A percentile compares a stretch with the other conserved stretches of the same genome.
phyloP scores from a whole-genome alignment of 2,888 invertebrate species.

The Microplitis manilae region DNA sequence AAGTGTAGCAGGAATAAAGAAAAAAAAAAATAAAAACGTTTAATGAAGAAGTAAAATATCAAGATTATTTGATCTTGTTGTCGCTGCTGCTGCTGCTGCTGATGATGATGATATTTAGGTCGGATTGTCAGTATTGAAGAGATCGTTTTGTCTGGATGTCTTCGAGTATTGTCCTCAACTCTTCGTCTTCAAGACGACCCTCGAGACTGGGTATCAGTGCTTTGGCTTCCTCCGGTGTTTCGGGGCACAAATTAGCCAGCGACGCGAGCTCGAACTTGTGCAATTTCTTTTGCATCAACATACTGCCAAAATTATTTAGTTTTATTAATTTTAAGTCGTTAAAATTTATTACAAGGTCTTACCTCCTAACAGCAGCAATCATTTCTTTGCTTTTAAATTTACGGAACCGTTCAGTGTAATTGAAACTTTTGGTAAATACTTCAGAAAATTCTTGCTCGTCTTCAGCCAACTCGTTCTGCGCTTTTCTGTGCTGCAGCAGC shows the following conservation, averaged over 20 bases:
- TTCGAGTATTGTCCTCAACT: constrained; percentile 94
- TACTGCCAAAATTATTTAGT: constrained; percentile 74
- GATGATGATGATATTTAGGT: background rate
- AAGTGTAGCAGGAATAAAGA: constrained; percentile 8
- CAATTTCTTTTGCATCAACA: constrained; percentile 92
- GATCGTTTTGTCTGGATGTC: constrained; percentile 99
- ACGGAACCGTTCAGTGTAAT: constrained; percentile 95
- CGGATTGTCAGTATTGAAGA: constrained; percentile 87
- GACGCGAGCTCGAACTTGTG: constrained; percentile 99
- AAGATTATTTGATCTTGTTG: constrained; percentile 1
- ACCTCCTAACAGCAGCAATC: constrained; percentile 96
- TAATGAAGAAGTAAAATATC: constrained; percentile 8
- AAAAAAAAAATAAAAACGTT: constrained; percentile 9
- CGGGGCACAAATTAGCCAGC: constrained; percentile 98
- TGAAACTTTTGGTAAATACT: constrained; percentile 97
- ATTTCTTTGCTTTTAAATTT: constrained; percentile 99
- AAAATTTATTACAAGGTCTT: constrained; percentile 60
- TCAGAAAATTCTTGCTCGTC: constrained; percentile 99
- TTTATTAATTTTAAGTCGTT: background rate
- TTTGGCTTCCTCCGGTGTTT: constrained; percentile 98
- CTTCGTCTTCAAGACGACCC: constrained; percentile 98
- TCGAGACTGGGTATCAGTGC: constrained; percentile 97
- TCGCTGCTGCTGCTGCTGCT: background rate
- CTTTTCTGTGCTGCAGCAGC: constrained; percentile 96
- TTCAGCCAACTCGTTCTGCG: constrained; percentile 97